Percentiles rank a stretch among this genome's conserved stretches.
phyloP scores from a whole-genome alignment of 2,888 invertebrate genomes.

The Hermaeophaga mercurialis region DNA sequence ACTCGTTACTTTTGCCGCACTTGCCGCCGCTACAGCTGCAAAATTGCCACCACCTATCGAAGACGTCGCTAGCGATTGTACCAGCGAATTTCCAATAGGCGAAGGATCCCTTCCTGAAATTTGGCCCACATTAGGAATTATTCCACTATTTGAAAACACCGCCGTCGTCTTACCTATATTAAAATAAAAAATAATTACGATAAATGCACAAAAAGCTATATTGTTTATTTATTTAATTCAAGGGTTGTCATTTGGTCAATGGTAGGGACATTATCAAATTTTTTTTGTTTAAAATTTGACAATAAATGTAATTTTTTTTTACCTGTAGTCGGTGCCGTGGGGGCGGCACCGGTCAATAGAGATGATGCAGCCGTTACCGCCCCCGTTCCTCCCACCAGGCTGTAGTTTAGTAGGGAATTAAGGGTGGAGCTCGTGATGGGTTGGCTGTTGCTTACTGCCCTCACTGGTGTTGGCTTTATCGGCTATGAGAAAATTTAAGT shows the following conservation, averaged over 20 bases:
- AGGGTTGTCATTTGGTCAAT: no score
- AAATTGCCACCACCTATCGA: conserved; percentile 59
- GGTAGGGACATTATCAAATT: no score
- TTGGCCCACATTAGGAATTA: conserved; percentile 12
- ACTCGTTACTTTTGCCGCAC: conserved; percentile 39
- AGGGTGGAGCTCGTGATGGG: conserved; percentile 48
- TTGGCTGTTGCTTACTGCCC: conserved; percentile 57
- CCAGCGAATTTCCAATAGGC: conserved; percentile 36
- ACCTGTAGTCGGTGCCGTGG: conserved; percentile 9
- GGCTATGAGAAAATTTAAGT: conserved; percentile 63
- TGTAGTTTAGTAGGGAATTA: conserved; percentile 59
- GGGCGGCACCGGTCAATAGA: conserved; percentile 45
- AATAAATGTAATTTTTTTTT: no score
- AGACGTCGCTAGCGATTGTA: conserved; percentile 37
- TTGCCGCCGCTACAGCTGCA: conserved; percentile 67
- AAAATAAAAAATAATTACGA: conserved; percentile 2
- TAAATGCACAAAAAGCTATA: no score
- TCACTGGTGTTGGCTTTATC: conserved; percentile 85
- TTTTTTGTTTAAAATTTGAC: no score
- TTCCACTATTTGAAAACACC: conserved; percentile 39
- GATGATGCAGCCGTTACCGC: conserved; percentile 56
- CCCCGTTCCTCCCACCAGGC: conserved; percentile 28
- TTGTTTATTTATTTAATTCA: no score
- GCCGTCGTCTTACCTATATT: conserved; percentile 24
- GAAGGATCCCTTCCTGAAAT: conserved; percentile 22